Evolutionary conservation across 2,888 invertebrate genomes (phyloP).

Genomic region (Dryobota labecula): DNA sequence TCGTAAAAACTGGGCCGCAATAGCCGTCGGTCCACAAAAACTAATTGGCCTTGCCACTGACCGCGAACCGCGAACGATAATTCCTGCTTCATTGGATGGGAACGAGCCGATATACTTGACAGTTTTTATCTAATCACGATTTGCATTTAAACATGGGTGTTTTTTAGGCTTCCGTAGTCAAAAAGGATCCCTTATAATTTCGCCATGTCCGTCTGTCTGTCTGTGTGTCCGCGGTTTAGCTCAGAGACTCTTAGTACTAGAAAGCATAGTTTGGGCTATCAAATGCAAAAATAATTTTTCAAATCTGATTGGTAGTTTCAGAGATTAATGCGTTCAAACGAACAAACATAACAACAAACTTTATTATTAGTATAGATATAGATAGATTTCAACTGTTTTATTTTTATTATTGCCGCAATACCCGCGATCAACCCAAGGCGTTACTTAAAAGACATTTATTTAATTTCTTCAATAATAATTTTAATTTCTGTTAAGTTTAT

Average conservation of each 20-base stretch:
- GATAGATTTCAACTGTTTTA: not conserved
- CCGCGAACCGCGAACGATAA: conserved; percentile 78
- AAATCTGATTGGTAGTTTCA: too few species aligned
- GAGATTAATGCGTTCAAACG: too few species aligned
- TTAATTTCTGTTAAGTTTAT: not conserved
- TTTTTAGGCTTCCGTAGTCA: too few species aligned
- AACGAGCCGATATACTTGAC: conserved; percentile 63
- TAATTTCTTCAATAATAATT: too few species aligned
- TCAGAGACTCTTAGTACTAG: too few species aligned
- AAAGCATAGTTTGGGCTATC: too few species aligned
- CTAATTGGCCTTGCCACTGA: conserved; percentile 76
- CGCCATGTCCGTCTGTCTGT: too few species aligned
- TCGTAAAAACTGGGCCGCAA: conserved; percentile 69
- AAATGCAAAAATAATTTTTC: too few species aligned
- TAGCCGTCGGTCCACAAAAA: conserved; percentile 70
- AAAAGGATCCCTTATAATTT: too few species aligned
- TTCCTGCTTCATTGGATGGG: conserved; percentile 82
- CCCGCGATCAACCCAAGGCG: not conserved
- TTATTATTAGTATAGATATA: too few species aligned
- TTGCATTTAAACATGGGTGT: conserved; percentile 28
- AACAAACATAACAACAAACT: too few species aligned
- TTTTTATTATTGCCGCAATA: not conserved
- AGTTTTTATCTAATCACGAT: conserved; percentile 50
- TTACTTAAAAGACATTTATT: not conserved
- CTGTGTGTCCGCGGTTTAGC: too few species aligned